phyloP scores from a whole-genome alignment of 1,140 invertebrate genomes.

The Tetranychus cinnabarinus region DNA sequence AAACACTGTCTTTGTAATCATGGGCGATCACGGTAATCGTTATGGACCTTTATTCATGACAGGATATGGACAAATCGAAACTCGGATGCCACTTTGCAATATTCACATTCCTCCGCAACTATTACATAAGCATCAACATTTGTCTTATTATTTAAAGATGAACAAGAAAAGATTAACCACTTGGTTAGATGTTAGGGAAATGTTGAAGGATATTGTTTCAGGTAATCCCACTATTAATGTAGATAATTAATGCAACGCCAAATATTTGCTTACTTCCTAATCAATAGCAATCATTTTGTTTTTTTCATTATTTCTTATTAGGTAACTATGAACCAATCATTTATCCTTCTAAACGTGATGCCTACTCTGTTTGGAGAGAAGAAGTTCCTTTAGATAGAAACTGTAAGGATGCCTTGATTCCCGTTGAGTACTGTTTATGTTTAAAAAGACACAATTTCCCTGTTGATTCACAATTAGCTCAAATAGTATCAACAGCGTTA shows the following conservation, averaged over 20 bases:
- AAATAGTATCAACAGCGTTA: background rate
- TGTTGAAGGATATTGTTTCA: constrained; percentile 13
- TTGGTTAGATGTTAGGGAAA: constrained; percentile 16
- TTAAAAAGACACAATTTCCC: background rate
- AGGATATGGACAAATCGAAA: constrained; percentile 16
- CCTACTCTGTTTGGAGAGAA: background rate
- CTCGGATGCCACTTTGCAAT: constrained; percentile 17
- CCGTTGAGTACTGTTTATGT: constrained; percentile 5
- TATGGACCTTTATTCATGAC: constrained; percentile 13
- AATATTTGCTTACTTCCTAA: too few relatives aligned
- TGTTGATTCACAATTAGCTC: background rate
- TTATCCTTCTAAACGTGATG: background rate
- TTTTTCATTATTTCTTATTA: too few relatives aligned
- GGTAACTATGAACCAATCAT: background rate
- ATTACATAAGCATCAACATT: constrained; percentile 9
- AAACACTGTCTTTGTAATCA: constrained; percentile 6
- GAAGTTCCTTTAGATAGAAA: constrained; percentile 3
- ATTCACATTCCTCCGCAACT: constrained; percentile 14
- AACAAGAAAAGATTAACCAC: constrained; percentile 7
- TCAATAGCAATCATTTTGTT: too few relatives aligned
- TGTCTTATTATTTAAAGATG: background rate
- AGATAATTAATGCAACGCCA: too few relatives aligned
- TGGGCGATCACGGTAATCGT: constrained; percentile 9
- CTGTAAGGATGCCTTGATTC: constrained; percentile 5
- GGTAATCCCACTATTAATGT: too few relatives aligned